Conservation (phyloP, 2,797 vertebrate genomes). For the Hapalemur alaotrensis region DNA sequence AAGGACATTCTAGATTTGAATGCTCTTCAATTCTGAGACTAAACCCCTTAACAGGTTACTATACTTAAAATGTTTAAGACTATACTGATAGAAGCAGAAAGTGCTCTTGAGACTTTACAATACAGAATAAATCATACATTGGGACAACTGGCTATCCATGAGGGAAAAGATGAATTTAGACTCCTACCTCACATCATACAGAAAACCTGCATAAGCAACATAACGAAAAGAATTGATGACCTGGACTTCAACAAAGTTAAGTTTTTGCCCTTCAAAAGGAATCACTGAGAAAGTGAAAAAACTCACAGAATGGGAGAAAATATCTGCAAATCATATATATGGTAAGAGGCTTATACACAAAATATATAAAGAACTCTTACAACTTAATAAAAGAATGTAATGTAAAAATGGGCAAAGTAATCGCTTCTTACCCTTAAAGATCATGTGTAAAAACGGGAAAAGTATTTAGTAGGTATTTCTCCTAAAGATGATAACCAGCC, state of each 20-base stretch:
- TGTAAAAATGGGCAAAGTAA: neutral
- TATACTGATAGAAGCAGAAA: neutral
- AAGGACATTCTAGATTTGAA: neutral
- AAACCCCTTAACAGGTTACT: neutral
- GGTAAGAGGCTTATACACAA: neutral
- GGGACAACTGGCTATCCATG: neutral
- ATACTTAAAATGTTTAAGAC: neutral
- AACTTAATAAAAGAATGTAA: neutral
- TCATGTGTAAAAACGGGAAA: neutral
- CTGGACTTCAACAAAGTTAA: neutral
- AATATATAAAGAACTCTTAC: neutral
- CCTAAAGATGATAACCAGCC: neutral
- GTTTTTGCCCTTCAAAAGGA: neutral
- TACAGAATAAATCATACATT: neutral
- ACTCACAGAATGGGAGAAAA: neutral
- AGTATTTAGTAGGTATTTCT: neutral
- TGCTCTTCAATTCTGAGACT: neutral
- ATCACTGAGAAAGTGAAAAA: neutral
- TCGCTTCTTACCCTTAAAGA: neutral
- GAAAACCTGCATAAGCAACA: neutral
- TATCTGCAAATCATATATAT: neutral
- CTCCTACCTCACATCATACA: neutral
- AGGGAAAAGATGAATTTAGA: neutral
- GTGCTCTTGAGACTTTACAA: neutral
- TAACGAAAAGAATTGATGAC: neutral